These are phyloP conservation scores for Toxotes chatareus DNA, from an alignment of 2,113 vertebrate species.

Conservation along the genomic window DNA sequence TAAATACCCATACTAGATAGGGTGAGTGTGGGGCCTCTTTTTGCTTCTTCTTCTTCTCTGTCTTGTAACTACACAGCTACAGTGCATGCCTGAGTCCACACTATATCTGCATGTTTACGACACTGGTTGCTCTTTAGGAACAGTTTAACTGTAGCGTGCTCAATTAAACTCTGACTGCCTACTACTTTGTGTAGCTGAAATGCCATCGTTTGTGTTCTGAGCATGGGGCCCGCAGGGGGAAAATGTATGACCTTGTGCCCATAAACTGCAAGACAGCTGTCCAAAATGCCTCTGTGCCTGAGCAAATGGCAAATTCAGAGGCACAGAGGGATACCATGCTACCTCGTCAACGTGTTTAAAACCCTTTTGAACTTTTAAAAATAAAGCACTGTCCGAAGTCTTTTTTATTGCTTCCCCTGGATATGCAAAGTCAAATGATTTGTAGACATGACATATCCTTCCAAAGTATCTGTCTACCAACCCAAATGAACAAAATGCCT, in stretches of 20 bases:
- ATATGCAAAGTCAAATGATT: slow-evolving; percentile 13
- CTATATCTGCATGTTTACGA: slow-evolving; percentile 42
- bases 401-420: neutral
- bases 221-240: slow-evolving; percentile 12
- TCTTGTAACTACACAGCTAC: neutral
- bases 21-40: neutral
- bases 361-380: neutral
- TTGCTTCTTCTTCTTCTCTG: neutral
- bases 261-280: slow-evolving; percentile 42
- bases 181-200: slow-evolving; percentile 30
- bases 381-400: neutral
- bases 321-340: neutral
- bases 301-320: slow-evolving; percentile 41
- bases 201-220: slow-evolving; percentile 31
- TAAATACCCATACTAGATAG: neutral
- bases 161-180: slow-evolving; percentile 34
- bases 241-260: slow-evolving; percentile 26
- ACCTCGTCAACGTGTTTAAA: slow-evolving; percentile 17
- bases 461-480: neutral
- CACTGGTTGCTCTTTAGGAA: slow-evolving; percentile 15
- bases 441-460: neutral
- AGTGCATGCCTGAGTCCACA: neutral
- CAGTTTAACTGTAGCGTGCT: slow-evolving; percentile 31
- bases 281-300: slow-evolving; percentile 15
- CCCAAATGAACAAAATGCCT: neutral